Evolutionary conservation across 2,888 invertebrate genomes (phyloP), one percentile per base, ranked within the genome.

Genomic region (Blastobasis lacticolella): DNA sequence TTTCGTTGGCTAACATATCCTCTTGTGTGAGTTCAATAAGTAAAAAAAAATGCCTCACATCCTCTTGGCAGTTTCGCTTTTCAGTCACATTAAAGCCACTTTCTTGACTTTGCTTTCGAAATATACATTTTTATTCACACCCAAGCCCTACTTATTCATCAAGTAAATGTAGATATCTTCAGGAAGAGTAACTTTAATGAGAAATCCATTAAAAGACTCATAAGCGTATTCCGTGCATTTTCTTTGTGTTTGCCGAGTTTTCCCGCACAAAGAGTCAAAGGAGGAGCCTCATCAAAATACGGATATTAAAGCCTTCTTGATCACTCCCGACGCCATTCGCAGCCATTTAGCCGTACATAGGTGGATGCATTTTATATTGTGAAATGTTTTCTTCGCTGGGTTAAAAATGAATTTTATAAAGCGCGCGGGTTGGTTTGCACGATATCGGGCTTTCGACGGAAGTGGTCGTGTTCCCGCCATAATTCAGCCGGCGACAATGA

Each of bases 391-490:
- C 51, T 51, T 50, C 56, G 49, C 51, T 51, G 37, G 49, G 44
- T 53, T 55, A 57, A 57, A 56, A 59, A 53, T 57, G 57, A 54
- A 54, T 59, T 54, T 57, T 54, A 57, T 54, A 57, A 53, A 55
- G 54, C 38, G 38, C 62, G 60, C 57, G 55, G 57, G 54, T 57
- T 57, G 60, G 63, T 54, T 56, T 61, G 58, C 54, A 58, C 54
- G 59, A 59, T 70, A 64, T 62, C 65, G 64, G 61, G 62, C 63
- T 66, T 67, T 67, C 66, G 57, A 56, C 74, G 76, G 75, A 76
- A 73, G 73, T 69, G 67, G 67, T 64, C 66, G 70, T 67, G 75
- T 73, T 71, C 67, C 73, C 70, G 70, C 74, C 64, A 78, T 78
- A 78, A 79, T 69, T 79, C 74, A 77, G 64, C 61, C 65, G 64